Evolutionary conservation across 2,888 invertebrate species (phyloP).

Genomic region (Chrysomela aeneicollis): DNA sequence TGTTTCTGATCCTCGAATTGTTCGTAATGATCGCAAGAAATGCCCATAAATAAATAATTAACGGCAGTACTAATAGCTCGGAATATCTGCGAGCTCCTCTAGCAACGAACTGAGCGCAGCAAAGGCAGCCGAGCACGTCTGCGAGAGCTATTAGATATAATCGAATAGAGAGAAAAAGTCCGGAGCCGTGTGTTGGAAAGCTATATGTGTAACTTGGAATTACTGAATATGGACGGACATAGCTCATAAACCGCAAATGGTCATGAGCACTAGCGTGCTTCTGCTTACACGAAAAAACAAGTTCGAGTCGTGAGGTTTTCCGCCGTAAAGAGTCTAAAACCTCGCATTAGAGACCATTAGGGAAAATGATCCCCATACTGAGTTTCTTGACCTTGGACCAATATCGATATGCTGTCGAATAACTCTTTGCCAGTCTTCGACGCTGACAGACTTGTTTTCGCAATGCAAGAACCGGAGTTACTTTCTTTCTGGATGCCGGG

Average conservation of each 20-base stretch:
- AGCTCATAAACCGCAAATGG: slow-evolving; percentile 3
- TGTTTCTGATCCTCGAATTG: background rate
- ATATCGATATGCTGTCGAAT: background rate
- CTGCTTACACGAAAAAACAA: slow-evolving; percentile 2
- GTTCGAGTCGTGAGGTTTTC: background rate
- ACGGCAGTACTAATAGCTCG: background rate
- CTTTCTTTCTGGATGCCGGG: too few relatives aligned
- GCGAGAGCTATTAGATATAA: background rate
- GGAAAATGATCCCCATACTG: background rate
- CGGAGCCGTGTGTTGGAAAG: background rate
- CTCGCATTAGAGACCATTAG: slow-evolving; percentile 5
- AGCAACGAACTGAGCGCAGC: background rate
- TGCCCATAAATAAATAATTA: slow-evolving; percentile 2
- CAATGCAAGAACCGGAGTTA: too few relatives aligned
- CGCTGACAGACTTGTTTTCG: too few relatives aligned
- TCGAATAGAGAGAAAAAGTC: background rate
- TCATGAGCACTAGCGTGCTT: background rate
- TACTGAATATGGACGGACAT: background rate
- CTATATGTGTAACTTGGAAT: slow-evolving; percentile 2
- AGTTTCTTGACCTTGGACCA: background rate
- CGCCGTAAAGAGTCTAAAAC: background rate
- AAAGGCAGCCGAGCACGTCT: background rate
- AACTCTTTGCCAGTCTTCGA: too few relatives aligned
- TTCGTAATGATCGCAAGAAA: background rate
- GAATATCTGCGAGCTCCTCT: background rate